Evolutionary conservation across 2,888 invertebrate genomes (phyloP).

Genomic region (Brachypterus glaber): DNA sequence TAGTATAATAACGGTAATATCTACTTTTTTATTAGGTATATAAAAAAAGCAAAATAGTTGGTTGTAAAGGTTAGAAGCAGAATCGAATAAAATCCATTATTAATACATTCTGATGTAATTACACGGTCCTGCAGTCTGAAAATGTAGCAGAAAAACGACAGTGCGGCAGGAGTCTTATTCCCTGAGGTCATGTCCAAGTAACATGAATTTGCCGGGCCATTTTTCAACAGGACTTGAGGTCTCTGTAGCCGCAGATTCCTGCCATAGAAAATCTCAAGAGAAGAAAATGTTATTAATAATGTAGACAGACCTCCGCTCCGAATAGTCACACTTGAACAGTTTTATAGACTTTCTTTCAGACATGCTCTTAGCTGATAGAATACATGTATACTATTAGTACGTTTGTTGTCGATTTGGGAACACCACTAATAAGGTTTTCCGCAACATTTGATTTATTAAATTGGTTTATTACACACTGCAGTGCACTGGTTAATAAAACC

Average conservation of each 20-base stretch:
- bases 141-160: conserved; percentile 15
- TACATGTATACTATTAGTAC: conserved; percentile 12
- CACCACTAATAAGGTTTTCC: not conserved
- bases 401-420: not conserved
- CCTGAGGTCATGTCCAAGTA: conserved; percentile 29
- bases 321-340: conserved; percentile 26
- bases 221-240: conserved; percentile 31
- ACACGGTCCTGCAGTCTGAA: conserved; percentile 23
- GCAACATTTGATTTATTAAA: not conserved
- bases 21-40: too few relatives aligned
- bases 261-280: conserved; percentile 24
- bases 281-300: conserved; percentile 30
- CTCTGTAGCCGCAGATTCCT: conserved; percentile 26
- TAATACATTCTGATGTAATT: conserved; percentile 28
- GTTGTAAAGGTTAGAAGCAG: too few relatives aligned
- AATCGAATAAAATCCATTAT: conserved; percentile 25
- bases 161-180: conserved; percentile 26
- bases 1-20: too few relatives aligned
- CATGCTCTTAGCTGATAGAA: conserved; percentile 27
- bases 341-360: conserved; percentile 25
- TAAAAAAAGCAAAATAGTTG: too few relatives aligned
- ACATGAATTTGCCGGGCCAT: conserved; percentile 34
- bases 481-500: too few relatives aligned
- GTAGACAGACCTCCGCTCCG: conserved; percentile 26
- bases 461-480: too few relatives aligned